Evolutionary conservation across 2,797 vertebrate genomes (phyloP).

Genomic region (Synaphobranchus kaupii): DNA sequence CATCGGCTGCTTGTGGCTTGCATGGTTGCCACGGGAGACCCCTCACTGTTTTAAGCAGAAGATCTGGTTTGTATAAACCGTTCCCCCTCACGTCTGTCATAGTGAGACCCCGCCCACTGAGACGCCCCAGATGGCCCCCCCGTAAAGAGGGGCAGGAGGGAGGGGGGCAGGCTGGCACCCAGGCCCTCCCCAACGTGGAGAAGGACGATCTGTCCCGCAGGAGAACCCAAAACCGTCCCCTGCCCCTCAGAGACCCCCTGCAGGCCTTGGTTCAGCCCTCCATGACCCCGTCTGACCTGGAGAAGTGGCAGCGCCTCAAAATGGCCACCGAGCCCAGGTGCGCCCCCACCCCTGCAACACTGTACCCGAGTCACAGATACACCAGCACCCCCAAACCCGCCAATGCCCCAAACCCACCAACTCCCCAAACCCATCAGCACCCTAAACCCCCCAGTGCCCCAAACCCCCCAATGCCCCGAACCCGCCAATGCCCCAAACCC

Average conservation of each 20-base stretch:
- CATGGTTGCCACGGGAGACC: not conserved
- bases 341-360: slow-evolving; percentile 33
- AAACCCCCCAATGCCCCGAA: no score
- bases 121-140: slow-evolving; percentile 20
- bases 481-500: no score
- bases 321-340: slow-evolving; percentile 87
- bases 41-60: not conserved
- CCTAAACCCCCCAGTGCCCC: not conserved
- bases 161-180: slow-evolving; percentile 47
- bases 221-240: slow-evolving; percentile 67
- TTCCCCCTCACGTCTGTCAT: not conserved
- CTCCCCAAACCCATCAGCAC: not conserved
- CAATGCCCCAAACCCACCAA: not conserved
- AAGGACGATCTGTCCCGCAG: slow-evolving; percentile 79
- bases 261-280: slow-evolving; percentile 69
- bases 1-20: not conserved
- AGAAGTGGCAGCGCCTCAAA: slow-evolving; percentile 90
- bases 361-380: not conserved
- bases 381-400: not conserved
- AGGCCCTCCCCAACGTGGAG: slow-evolving; percentile 70
- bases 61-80: not conserved
- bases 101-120: slow-evolving; percentile 26
- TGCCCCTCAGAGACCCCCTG: slow-evolving; percentile 66
- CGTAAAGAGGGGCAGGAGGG: slow-evolving; percentile 49
- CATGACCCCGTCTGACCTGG: slow-evolving; percentile 86